Evolutionary conservation across 2,888 invertebrate species (phyloP).

Genomic region (Leistus spinibarbis): DNA sequence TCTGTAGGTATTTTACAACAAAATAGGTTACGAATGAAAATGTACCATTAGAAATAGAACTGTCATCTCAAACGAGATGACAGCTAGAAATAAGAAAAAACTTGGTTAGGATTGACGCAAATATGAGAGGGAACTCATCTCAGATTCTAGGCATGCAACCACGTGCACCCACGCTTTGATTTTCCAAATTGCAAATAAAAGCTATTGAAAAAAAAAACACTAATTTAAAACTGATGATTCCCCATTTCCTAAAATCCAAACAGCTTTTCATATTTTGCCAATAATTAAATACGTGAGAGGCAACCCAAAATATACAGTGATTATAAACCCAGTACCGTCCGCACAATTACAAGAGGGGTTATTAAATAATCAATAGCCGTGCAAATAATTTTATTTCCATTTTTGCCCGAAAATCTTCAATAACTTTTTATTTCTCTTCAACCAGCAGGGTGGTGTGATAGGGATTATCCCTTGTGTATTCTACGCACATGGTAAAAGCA

Average conservation of each 20-base stretch:
- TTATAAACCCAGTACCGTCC: not conserved
- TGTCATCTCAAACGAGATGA: not conserved
- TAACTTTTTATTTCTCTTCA: too few species aligned
- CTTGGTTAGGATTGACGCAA: not conserved
- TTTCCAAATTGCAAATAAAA: not conserved
- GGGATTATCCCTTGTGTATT: not conserved
- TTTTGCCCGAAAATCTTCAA: too few species aligned
- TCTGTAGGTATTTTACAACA: not conserved
- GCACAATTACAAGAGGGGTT: not conserved
- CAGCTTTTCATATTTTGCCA: not conserved
- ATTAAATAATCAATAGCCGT: not conserved
- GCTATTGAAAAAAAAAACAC: not conserved
- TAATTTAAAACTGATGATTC: not conserved
- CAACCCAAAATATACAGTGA: not conserved
- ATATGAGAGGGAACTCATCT: not conserved
- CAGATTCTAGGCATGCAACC: not conserved
- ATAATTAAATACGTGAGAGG: not conserved
- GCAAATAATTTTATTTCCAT: not conserved
- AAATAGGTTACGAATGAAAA: not conserved
- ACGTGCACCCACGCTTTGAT: not conserved
- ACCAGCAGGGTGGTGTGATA: too few species aligned
- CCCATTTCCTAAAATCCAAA: not conserved
- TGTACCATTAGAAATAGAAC: not conserved
- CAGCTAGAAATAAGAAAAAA: not conserved
- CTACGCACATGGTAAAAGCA: not conserved